Percentiles rank a stretch among this genome's conserved stretches.
phyloP scores from a whole-genome alignment of 1,140 invertebrate genomes.

The Akabosia matsudoensis region DNA sequence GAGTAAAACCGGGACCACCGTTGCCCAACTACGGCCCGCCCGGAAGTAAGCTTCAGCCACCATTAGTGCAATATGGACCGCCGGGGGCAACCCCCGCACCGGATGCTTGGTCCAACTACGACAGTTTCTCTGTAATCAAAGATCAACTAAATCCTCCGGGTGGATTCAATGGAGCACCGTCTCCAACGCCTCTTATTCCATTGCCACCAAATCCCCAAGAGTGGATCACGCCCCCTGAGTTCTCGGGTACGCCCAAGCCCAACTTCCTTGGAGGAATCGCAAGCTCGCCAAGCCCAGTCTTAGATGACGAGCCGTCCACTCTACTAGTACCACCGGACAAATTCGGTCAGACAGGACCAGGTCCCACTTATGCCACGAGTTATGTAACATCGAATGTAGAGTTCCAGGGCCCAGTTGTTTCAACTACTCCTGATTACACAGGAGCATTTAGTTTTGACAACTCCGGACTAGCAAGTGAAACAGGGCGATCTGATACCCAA shows the following conservation, averaged over 20 bases:
- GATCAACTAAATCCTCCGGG: background rate
- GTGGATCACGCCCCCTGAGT: background rate
- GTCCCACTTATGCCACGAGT: background rate
- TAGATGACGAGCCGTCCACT: background rate
- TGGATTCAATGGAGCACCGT: background rate
- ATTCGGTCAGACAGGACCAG: background rate
- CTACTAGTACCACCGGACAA: background rate
- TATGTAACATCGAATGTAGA: background rate
- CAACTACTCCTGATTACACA: background rate
- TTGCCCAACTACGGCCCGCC: too few species aligned
- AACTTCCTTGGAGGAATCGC: background rate
- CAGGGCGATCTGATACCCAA: background rate
- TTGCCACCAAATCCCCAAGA: background rate
- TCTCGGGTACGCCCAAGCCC: background rate
- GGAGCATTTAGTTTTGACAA: background rate
- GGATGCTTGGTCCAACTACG: background rate
- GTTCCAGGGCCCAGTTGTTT: background rate
- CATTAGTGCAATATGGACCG: background rate
- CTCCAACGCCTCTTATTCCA: background rate
- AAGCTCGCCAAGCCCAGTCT: background rate
- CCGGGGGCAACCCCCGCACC: background rate
- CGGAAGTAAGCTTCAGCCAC: background rate
- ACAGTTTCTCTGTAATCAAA: constrained; percentile 3
- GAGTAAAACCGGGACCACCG: background rate
- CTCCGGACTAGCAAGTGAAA: background rate